A percentile compares a stretch with the other conserved stretches of the same genome.
Conservation (phyloP, 2,888 invertebrate species). For the Hermaeophaga mercurialis region DNA sequence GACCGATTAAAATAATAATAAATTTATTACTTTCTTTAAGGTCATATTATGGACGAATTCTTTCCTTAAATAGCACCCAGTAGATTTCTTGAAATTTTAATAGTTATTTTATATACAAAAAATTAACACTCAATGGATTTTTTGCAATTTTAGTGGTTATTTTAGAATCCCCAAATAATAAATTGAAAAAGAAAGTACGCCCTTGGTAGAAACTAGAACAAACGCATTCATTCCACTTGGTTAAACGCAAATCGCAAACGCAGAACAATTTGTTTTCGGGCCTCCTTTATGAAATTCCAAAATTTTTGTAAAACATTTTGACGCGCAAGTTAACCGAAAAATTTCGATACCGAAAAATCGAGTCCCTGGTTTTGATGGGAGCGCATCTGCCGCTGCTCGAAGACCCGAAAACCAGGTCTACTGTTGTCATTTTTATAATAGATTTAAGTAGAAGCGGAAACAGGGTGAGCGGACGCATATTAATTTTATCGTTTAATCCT, state of each 20-base stretch:
- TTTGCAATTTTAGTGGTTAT: too few relatives aligned
- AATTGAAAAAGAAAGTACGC: conserved; percentile 3
- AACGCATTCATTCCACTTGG: conserved; percentile 45
- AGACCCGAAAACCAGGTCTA: conserved; percentile 21
- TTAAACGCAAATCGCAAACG: conserved; percentile 44
- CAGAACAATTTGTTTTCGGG: conserved; percentile 44
- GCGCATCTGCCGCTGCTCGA: conserved; percentile 36
- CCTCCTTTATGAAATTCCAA: conserved; percentile 37
- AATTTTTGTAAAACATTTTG: conserved; percentile 30
- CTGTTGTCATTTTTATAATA: conserved; percentile 33
- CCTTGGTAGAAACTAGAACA: conserved; percentile 41
- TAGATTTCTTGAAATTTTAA: too few relatives aligned
- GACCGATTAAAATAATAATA: too few relatives aligned
- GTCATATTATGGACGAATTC: too few relatives aligned
- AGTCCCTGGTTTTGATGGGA: neutral
- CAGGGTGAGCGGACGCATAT: conserved; percentile 24
- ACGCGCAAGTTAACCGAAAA: conserved; percentile 34
- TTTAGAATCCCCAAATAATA: too few relatives aligned
- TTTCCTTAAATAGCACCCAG: too few relatives aligned
- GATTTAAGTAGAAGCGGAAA: conserved; percentile 37
- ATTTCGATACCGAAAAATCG: conserved; percentile 31
- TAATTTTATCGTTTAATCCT: conserved; percentile 29
- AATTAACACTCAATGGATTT: too few relatives aligned
- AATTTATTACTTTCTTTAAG: too few relatives aligned
- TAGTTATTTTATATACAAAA: too few relatives aligned